Conservation (phyloP, 2,113 vertebrate species). For the Turnix velox region DNA sequence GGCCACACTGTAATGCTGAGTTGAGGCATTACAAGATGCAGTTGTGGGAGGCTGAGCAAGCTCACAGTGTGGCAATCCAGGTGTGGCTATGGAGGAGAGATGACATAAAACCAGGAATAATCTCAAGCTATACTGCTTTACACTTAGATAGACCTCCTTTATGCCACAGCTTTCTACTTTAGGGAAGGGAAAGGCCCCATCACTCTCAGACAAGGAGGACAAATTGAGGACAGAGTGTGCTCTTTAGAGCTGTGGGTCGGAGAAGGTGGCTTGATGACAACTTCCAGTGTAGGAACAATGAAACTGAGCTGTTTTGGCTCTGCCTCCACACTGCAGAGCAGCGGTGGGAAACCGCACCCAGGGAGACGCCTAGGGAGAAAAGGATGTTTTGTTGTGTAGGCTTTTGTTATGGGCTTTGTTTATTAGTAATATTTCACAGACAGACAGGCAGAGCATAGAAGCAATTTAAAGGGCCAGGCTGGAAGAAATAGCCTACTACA, state of each 20-base stretch:
- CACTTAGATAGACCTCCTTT: background rate
- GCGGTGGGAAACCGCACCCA: conserved; percentile 41
- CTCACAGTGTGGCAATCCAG: background rate
- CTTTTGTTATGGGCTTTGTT: conserved; percentile 40
- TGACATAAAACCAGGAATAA: background rate
- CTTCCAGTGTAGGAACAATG: background rate
- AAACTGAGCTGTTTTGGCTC: background rate
- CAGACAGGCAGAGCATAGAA: background rate
- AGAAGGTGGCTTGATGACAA: background rate
- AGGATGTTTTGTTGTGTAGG: conserved; percentile 39
- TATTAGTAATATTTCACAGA: background rate
- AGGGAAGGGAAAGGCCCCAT: background rate
- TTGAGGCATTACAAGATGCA: background rate
- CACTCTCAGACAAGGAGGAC: background rate
- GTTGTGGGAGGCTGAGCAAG: background rate
- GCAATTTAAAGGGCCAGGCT: conserved; percentile 20
- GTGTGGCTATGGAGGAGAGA: background rate
- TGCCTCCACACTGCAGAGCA: background rate
- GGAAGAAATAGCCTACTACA: background rate
- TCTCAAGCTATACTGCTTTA: background rate
- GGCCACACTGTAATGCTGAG: background rate
- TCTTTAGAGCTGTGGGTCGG: background rate
- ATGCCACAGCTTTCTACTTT: background rate
- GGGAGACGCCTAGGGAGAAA: background rate
- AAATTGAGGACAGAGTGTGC: background rate